phyloP scores from a whole-genome alignment of 2,888 invertebrate species.

The Ceratothoa steindachneri region DNA sequence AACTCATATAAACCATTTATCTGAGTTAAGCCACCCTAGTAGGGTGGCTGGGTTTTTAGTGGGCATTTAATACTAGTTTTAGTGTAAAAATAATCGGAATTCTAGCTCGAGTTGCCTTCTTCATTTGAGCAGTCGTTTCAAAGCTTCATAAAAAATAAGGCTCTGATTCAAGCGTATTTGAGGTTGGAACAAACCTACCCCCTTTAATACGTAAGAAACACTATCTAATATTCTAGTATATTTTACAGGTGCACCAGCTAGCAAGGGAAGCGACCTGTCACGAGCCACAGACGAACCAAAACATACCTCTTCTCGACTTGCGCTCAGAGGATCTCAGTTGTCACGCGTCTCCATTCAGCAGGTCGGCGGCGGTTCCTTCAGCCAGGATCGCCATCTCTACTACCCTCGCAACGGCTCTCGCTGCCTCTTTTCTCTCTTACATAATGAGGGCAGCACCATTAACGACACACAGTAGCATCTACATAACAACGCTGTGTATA shows the following conservation, averaged over 20 bases:
- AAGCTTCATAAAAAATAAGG: too few species aligned
- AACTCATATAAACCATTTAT: too few species aligned
- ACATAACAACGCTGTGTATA: background rate
- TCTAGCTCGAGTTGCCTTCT: too few species aligned
- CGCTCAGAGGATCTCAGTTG: constrained; percentile 70
- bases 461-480: background rate
- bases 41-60: too few species aligned
- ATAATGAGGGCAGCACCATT: background rate
- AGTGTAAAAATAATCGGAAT: too few species aligned
- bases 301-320: constrained; percentile 67
- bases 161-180: too few species aligned
- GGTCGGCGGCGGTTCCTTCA: constrained; percentile 14
- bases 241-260: constrained; percentile 54
- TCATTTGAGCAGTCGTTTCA: too few species aligned
- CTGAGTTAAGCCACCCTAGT: too few species aligned
- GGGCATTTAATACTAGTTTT: too few species aligned
- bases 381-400: background rate
- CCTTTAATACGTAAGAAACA: too few species aligned
- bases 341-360: constrained; percentile 41
- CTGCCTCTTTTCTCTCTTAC: background rate
- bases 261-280: constrained; percentile 69
- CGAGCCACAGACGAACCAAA: constrained; percentile 61
- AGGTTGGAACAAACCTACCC: too few species aligned
- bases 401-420: background rate
- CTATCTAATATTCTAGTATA: too few species aligned